Percentiles rank a stretch among this genome's conserved stretches.
phyloP scores from a whole-genome alignment of 2,797 vertebrate species.

The Rhincodon typus region DNA sequence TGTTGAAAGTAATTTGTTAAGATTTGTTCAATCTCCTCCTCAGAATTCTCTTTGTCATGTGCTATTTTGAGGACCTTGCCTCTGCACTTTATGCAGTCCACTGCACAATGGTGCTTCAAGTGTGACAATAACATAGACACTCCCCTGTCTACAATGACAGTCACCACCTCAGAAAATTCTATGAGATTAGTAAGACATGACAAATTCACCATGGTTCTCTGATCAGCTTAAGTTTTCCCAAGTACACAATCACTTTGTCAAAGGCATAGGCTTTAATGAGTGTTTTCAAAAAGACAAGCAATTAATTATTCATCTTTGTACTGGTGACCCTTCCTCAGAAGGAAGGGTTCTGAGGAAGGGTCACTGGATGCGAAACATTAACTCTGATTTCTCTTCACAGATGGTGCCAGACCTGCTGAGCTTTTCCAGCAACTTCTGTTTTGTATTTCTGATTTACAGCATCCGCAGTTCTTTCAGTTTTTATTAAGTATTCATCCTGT shows the following conservation, averaged over 20 bases:
- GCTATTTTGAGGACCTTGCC: not conserved
- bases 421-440: too few species aligned
- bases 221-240: not conserved
- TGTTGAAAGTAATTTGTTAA: not conserved
- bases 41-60: not conserved
- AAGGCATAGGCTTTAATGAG: not conserved
- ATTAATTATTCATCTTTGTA: not conserved
- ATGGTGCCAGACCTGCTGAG: too few species aligned
- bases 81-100: not conserved
- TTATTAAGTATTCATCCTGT: not conserved
- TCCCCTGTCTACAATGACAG: not conserved
- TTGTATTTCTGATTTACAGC: too few species aligned
- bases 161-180: not conserved
- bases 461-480: too few species aligned
- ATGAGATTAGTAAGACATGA: not conserved
- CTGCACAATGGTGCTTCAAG: not conserved
- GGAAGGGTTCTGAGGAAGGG: too few species aligned
- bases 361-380: too few species aligned
- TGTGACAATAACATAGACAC: not conserved
- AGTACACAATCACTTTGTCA: not conserved
- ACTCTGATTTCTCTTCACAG: too few species aligned
- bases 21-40: not conserved
- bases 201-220: not conserved
- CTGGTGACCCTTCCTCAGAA: too few species aligned
- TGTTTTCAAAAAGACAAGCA: not conserved